phyloP scores from a whole-genome alignment of 2,113 vertebrate species.

The Hoplias malabaricus region DNA sequence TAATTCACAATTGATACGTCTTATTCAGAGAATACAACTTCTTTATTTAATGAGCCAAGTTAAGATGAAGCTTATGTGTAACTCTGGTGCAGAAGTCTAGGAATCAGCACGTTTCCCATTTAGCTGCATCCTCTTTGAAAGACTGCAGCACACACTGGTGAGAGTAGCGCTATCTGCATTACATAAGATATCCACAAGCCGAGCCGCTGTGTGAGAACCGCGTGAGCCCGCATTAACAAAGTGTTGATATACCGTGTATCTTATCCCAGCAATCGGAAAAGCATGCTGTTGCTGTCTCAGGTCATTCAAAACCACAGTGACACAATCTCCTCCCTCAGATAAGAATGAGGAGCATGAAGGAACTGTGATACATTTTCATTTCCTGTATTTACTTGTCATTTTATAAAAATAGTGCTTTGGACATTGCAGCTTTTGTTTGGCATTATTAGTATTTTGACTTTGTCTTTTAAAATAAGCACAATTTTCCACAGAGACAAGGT shows the following conservation, averaged over 20 bases:
- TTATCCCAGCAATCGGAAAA: constrained; percentile 56
- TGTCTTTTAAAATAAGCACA: no score
- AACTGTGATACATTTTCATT: neutral
- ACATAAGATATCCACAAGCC: constrained; percentile 1
- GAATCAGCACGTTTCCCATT: neutral
- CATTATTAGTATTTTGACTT: no score
- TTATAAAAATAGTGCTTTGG: no score
- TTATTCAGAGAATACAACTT: no score
- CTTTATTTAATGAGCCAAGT: neutral
- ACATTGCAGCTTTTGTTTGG: no score
- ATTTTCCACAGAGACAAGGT: no score
- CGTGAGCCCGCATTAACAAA: constrained; percentile 34
- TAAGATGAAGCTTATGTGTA: neutral
- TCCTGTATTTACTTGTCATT: neutral
- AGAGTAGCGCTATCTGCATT: constrained; percentile 17
- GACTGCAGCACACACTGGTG: neutral
- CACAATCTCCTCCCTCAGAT: neutral
- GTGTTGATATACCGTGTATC: constrained; percentile 42
- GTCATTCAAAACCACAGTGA: constrained; percentile 1
- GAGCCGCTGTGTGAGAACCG: constrained; percentile 12
- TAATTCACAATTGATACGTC: no score
- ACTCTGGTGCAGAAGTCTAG: neutral
- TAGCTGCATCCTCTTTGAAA: neutral
- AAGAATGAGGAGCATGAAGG: constrained; percentile 7
- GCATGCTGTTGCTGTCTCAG: constrained; percentile 37